These are phyloP conservation scores for mouse (Mus musculus) DNA, from an alignment of 2,113 vertebrate species.

Conservation along the genomic window GRCm39 chr13:114331001-114331500, in stretches of 20 bases:
- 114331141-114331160: neutral
- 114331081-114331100: neutral
- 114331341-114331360: too few species aligned
- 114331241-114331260: neutral
- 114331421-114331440: neutral
- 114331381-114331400: conserved; percentile 5
- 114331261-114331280: neutral
- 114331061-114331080: neutral
- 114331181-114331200: neutral
- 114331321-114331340: too few species aligned
- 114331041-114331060: neutral
- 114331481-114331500: neutral
- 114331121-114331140: neutral
- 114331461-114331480: conserved; percentile 31
- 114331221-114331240: conserved; percentile 1
- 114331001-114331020: neutral
- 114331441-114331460: conserved; percentile 19
- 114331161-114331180: neutral
- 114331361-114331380: neutral
- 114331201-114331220: neutral
- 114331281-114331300: neutral
- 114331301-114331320: accelerated
- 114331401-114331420: neutral
- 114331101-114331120: neutral
- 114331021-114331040: neutral